Conservation (phyloP, 2,888 invertebrate genomes). For the Heliconius charithonia region DNA sequence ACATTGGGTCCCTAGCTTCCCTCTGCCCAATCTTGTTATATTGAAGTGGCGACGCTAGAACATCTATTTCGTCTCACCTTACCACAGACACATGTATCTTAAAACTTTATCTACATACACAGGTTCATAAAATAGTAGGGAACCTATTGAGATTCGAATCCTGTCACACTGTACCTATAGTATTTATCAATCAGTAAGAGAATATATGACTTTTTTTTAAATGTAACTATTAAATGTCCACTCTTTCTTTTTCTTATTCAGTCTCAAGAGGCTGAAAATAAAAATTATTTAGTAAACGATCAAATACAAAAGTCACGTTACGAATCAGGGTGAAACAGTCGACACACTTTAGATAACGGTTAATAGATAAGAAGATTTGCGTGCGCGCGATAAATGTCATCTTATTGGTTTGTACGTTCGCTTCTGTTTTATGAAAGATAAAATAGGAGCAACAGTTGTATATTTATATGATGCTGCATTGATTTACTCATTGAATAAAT, state of each 20-base stretch:
- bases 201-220: neutral
- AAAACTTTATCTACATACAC: no score
- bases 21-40: no score
- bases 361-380: slow-evolving; percentile 33
- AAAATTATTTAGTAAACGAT: neutral
- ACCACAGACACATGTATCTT: no score
- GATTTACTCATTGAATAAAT: neutral
- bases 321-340: slow-evolving; percentile 30
- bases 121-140: neutral
- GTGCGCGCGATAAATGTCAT: slow-evolving; percentile 18
- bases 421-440: slow-evolving; percentile 22
- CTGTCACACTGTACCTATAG: neutral
- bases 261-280: no score
- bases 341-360: slow-evolving; percentile 37
- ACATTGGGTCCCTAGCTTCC: no score
- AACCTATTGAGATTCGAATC: neutral
- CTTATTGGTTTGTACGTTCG: slow-evolving; percentile 1
- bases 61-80: no score
- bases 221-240: neutral
- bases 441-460: neutral
- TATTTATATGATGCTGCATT: neutral
- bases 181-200: no score
- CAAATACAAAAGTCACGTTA: slow-evolving; percentile 21
- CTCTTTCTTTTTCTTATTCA: neutral
- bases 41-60: no score